Conservation (phyloP, 2,888 invertebrate genomes). For the Lampropteryx suffumata region DNA sequence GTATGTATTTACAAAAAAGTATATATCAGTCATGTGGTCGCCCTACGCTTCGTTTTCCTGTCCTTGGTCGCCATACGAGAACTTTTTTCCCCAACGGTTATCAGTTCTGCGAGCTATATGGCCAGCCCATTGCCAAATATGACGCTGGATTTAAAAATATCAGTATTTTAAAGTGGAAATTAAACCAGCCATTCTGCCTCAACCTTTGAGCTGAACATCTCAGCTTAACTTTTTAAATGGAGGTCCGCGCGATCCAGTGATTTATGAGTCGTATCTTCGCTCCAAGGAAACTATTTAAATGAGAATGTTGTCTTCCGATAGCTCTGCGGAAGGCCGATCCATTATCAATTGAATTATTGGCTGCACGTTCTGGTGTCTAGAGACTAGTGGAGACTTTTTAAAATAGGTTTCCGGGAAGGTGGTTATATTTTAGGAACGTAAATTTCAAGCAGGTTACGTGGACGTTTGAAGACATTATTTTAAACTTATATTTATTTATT, state of each 20-base stretch:
- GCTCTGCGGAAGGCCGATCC: constrained; percentile 41
- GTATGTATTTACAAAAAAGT: no score
- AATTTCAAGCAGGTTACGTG: no score
- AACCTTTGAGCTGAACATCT: constrained; percentile 39
- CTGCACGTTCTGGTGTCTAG: constrained; percentile 24
- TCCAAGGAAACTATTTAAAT: constrained; percentile 68
- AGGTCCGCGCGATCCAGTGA: constrained; percentile 45
- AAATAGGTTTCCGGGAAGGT: constrained; percentile 1
- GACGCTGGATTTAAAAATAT: no score
- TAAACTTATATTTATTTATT: no score
- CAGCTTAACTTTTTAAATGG: constrained; percentile 64
- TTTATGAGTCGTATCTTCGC: constrained; percentile 52
- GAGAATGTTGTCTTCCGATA: constrained; percentile 65
- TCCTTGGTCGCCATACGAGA: no score
- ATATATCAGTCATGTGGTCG: no score
- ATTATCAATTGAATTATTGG: constrained; percentile 57
- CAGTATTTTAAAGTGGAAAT: not conserved
- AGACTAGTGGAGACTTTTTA: constrained; percentile 2
- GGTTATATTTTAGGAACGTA: not conserved
- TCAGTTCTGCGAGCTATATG: no score
- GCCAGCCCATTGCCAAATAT: no score
- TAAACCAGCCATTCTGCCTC: constrained; percentile 2
- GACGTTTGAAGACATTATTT: no score
- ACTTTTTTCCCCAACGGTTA: no score
- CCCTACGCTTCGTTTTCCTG: no score